A percentile compares a stretch with the other conserved stretches of the same genome.
Conservation (phyloP, 2,113 vertebrate species). For the Carassius auratus region DNA sequence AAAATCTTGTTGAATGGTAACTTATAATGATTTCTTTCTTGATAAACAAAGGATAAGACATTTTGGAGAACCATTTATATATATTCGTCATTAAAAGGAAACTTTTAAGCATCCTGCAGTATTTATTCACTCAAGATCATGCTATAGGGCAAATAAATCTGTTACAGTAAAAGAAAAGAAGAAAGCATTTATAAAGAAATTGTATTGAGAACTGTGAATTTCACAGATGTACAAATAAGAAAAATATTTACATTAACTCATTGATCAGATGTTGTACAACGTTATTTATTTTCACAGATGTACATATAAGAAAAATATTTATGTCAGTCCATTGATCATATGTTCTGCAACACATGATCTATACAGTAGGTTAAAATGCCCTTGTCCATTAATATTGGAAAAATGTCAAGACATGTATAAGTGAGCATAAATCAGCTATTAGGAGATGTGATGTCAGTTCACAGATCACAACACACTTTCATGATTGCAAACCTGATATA, state of each 20-base stretch:
- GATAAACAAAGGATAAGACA: neutral
- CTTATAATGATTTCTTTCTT: too few relatives aligned
- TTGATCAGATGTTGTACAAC: too few relatives aligned
- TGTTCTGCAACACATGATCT: neutral
- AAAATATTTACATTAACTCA: neutral
- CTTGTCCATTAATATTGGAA: neutral
- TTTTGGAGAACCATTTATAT: neutral
- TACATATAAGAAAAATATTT: neutral
- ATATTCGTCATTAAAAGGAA: neutral
- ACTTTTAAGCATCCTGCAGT: too few relatives aligned
- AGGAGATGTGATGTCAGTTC: too few relatives aligned
- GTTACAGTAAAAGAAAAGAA: neutral
- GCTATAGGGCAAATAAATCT: too few relatives aligned
- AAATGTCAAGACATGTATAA: too few relatives aligned
- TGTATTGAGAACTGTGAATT: neutral
- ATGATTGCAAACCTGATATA: neutral
- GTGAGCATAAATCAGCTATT: too few relatives aligned
- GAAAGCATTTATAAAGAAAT: neutral
- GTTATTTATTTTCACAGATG: neutral
- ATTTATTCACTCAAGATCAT: neutral
- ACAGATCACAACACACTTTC: too few relatives aligned
- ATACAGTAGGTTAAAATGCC: neutral
- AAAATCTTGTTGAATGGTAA: neutral
- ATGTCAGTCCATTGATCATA: too few relatives aligned
- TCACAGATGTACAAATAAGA: neutral